Conservation (phyloP, 2,888 invertebrate genomes). For the Noctua comes region DNA sequence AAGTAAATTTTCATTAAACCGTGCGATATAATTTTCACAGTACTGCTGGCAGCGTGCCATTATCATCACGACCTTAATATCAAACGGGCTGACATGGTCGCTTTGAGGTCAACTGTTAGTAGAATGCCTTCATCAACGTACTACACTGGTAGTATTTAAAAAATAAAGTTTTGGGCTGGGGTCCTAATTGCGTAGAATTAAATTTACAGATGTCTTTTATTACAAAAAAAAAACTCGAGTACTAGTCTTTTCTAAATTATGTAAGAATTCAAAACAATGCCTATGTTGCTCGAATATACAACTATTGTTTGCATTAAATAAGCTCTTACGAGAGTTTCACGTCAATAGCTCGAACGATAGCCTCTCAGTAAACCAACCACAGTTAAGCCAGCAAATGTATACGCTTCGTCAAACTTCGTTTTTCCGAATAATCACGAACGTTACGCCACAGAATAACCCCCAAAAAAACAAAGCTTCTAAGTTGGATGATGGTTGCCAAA, state of each 20-base stretch:
- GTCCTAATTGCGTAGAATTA: constrained; percentile 11
- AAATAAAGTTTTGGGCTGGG: not conserved
- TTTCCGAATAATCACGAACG: not conserved
- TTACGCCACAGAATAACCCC: not conserved
- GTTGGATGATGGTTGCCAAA: not conserved
- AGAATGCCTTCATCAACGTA: constrained; percentile 36
- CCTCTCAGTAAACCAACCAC: not conserved
- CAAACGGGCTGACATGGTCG: constrained; percentile 22
- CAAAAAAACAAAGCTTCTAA: not conserved
- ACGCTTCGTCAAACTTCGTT: not conserved
- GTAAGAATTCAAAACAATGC: not conserved
- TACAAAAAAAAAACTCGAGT: not conserved
- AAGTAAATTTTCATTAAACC: constrained; percentile 37
- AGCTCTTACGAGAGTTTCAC: not conserved
- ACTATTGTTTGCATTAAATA: not conserved
- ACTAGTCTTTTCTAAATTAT: not conserved
- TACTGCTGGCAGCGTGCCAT: constrained; percentile 51
- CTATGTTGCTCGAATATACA: not conserved
- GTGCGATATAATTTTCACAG: constrained; percentile 39
- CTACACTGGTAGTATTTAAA: constrained; percentile 2
- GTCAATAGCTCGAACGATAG: not conserved
- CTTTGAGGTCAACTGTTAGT: constrained; percentile 28
- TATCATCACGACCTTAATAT: constrained; percentile 34
- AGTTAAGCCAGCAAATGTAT: not conserved
- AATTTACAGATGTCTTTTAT: not conserved